A percentile compares a stretch with the other conserved stretches of the same genome.
Conservation (phyloP, 1,140 invertebrate genomes). For the Ridgeia piscesae region DNA sequence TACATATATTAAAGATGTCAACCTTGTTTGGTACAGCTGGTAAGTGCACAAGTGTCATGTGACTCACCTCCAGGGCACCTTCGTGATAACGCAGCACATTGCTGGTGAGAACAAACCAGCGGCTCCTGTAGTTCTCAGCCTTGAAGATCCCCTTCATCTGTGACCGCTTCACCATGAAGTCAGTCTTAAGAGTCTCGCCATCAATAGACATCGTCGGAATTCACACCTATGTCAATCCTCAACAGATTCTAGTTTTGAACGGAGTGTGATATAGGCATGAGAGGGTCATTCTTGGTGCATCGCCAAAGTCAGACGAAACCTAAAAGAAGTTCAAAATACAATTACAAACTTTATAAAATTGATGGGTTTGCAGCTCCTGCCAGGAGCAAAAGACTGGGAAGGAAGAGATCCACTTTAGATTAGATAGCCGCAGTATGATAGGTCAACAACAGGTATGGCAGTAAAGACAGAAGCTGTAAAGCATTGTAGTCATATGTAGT, state of each 20-base stretch:
- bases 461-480: too few species aligned
- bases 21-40: too few species aligned
- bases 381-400: too few species aligned
- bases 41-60: neutral
- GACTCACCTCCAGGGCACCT: constrained; percentile 71
- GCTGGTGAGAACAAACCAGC: constrained; percentile 79
- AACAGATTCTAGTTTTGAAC: neutral
- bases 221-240: neutral
- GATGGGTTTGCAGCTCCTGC: too few species aligned
- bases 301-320: neutral
- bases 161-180: constrained; percentile 81
- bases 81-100: constrained; percentile 78
- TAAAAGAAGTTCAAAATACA: too few species aligned
- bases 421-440: too few species aligned
- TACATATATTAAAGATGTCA: too few species aligned
- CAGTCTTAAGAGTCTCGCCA: constrained; percentile 44
- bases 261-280: neutral
- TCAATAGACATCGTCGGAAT: neutral
- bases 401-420: too few species aligned
- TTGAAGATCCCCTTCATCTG: constrained; percentile 85
- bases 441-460: too few species aligned
- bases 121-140: constrained; percentile 79
- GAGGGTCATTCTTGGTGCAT: neutral
- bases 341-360: too few species aligned
- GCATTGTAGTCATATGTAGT: too few species aligned